Conservation (phyloP, 2,888 invertebrate genomes). For the Synanthedon vespiformis region DNA sequence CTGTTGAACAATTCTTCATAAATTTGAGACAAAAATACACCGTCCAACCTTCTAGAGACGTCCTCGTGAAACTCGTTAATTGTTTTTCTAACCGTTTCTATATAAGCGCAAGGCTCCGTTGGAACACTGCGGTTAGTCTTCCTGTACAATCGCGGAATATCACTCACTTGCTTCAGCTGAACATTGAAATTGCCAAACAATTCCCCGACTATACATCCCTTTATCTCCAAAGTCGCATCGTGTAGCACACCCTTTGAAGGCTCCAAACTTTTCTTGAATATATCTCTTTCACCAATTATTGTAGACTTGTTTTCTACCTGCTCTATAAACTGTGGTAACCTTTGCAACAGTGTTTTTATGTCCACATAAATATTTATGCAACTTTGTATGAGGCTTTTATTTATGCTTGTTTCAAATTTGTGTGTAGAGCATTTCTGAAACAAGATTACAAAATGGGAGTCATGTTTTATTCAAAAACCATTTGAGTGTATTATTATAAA, state of each 20-base stretch:
- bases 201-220: conserved; percentile 51
- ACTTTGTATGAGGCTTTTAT: conserved; percentile 43
- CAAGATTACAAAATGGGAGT: background rate
- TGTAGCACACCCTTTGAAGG: conserved; percentile 32
- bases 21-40: conserved; percentile 36
- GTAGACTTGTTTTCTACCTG: conserved; percentile 33
- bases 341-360: conserved; percentile 30
- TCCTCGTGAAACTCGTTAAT: conserved; percentile 70
- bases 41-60: conserved; percentile 45
- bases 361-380: conserved; percentile 53
- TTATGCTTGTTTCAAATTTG: conserved; percentile 38
- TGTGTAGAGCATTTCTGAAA: conserved; percentile 5
- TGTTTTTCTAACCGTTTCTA: conserved; percentile 74
- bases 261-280: conserved; percentile 35
- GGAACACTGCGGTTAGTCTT: conserved; percentile 92
- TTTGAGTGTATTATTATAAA: too few relatives aligned
- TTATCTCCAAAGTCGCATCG: conserved; percentile 35
- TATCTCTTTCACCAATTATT: conserved; percentile 22
- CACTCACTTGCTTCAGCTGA: conserved; percentile 85
- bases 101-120: conserved; percentile 82
- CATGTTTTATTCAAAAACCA: too few relatives aligned
- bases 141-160: conserved; percentile 92
- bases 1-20: conserved; percentile 54
- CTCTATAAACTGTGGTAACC: conserved; percentile 36
- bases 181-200: conserved; percentile 56